These are phyloP conservation scores for Protobothrops flavoviridis DNA, from an alignment of 2,113 vertebrate species.

Conservation along the genomic window DNA sequence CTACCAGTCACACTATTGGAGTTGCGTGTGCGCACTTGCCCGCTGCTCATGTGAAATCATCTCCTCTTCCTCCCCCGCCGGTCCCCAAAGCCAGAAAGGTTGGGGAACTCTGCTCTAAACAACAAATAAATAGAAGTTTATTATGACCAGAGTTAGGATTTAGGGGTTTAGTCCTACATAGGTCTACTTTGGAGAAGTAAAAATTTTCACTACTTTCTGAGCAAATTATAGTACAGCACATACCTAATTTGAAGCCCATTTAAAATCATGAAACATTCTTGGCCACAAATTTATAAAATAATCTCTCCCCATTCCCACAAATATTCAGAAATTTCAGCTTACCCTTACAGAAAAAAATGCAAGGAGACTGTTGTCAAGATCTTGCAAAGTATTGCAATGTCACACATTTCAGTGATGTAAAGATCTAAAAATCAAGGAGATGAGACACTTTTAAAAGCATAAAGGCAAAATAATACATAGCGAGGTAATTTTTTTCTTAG, in stretches of 20 bases:
- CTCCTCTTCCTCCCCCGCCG: neutral
- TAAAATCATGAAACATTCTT: neutral
- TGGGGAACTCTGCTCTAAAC: neutral
- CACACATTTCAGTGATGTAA: constrained; percentile 62
- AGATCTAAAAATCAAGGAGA: constrained; percentile 55
- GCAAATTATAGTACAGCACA: neutral
- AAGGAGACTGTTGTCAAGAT: constrained; percentile 44
- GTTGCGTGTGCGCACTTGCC: neutral
- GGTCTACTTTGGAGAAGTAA: neutral
- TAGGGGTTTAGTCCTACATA: neutral
- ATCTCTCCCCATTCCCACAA: neutral
- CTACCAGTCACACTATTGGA: neutral
- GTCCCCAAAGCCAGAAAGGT: neutral
- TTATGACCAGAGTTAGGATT: neutral
- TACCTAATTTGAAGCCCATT: neutral
- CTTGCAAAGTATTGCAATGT: constrained; percentile 44
- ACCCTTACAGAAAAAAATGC: constrained; percentile 53
- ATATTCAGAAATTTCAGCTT: constrained; percentile 34
- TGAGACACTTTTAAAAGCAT: constrained; percentile 20
- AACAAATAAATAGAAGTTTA: neutral
- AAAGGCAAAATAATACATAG: constrained; percentile 1
- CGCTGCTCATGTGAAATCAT: neutral
- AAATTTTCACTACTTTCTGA: neutral
- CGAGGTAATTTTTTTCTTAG: neutral
- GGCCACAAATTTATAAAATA: neutral